A percentile compares a stretch with the other conserved stretches of the same genome.
Evolutionary conservation across 2,113 vertebrate genomes (phyloP).

Genomic region (Corythornis madagascariensis): DNA sequence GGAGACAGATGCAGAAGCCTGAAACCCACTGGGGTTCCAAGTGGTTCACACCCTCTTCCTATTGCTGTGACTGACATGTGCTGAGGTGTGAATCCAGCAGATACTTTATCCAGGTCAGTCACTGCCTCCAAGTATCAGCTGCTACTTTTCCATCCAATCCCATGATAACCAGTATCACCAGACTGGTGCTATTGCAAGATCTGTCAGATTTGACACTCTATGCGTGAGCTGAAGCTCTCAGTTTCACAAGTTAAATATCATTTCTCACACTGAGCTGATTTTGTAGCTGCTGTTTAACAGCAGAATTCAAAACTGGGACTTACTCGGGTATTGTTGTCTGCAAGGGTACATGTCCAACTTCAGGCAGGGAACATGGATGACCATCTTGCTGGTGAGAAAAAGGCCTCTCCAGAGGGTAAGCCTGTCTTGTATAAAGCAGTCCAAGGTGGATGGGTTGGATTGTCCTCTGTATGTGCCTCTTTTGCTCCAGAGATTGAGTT

Average conservation of each 20-base stretch:
- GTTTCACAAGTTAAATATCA: not conserved
- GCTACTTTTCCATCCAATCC: not conserved
- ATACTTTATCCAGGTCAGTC: not conserved
- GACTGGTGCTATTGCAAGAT: not conserved
- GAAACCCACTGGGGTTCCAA: not conserved
- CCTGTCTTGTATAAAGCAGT: not conserved
- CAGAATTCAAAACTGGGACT: not conserved
- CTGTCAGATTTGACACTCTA: not conserved
- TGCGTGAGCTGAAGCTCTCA: not conserved
- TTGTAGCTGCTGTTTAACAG: not conserved
- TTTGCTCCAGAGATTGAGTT: not conserved
- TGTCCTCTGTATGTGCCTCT: not conserved
- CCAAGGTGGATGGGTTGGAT: not conserved
- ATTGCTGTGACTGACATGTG: fast-evolving
- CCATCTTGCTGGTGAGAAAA: not conserved
- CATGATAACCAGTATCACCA: not conserved
- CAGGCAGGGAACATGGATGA: not conserved
- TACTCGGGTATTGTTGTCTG: not conserved
- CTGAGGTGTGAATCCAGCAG: not conserved
- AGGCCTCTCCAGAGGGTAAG: not conserved
- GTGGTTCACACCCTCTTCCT: not conserved
- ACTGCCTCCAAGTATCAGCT: not conserved
- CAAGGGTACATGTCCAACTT: fast-evolving
- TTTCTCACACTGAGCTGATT: not conserved
- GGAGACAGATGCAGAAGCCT: not conserved